Base-by-base conservation (phyloP, 2,797 vertebrate genomes). In the Channallabes apus region DNA sequence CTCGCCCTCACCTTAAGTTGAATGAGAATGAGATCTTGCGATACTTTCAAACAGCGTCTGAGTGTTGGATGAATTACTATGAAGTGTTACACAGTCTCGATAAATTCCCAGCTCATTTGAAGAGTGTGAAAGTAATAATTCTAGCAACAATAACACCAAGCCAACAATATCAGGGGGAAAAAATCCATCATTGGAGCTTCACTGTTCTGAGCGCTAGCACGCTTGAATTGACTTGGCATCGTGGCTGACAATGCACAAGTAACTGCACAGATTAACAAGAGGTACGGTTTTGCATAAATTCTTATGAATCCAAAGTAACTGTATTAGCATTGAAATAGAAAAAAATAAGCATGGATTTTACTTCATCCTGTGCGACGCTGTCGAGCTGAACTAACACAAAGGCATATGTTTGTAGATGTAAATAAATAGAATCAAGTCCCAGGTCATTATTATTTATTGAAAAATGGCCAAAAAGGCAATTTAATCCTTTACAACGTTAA, bases 221-320 rank as follows among this genome's bases (percentile, higher is more conserved):
- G 32, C 64, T 85, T 72, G 86, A 71, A 85, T 79, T 59, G 84
- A 87, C 77, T 85, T 41, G 78, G 67, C 83, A 79, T 82, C 51
- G 65, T 80, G 65, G 62, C 87, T 93, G 85, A 77, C 51, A 20
- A 18, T 29, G 51, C 51, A 8, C 41, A 17, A 88, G 91, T 92
- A 88, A 91, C 46, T 51, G 46, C 46, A 51, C 22, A 58, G 59
- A 76, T 82, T 38, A 69, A 59, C n/a, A 32, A 38, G 38, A 82
- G 59, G 51, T 35, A 18, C 35, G 56, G 54, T 51, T 65, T 65
- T 67, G 18, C 79, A 51, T 67, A 65, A 80, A 41, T 80, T 29
- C 11, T 15, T 65, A 27, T 3, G 18, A 41, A 68, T 59, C 58
- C 24, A 41, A 6, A 76, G 51, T 59, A 80, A 38, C 69, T 76